Conservation (phyloP, 2,113 vertebrate species). For the Saimiri boliviensis region DNA sequence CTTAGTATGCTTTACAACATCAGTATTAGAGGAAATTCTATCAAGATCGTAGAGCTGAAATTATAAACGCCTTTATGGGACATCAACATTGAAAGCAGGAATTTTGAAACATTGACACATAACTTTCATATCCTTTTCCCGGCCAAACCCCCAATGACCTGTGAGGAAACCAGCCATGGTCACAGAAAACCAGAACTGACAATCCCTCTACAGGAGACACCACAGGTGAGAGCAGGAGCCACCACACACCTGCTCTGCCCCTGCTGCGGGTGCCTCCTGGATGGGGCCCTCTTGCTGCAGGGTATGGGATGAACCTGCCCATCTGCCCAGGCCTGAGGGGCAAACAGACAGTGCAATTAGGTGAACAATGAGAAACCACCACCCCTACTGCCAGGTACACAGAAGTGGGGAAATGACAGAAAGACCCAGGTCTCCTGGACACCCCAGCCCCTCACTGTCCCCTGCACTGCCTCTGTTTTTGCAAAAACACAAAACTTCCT, state of each 20-base stretch:
- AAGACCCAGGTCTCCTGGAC: neutral
- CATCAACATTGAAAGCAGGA: neutral
- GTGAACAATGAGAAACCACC: neutral
- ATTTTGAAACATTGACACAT: neutral
- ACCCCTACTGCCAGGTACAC: accelerated
- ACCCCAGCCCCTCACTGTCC: neutral
- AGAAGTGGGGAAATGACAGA: neutral
- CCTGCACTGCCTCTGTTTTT: neutral
- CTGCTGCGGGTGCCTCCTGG: neutral
- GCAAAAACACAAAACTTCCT: neutral
- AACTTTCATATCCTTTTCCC: neutral
- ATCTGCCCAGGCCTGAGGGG: neutral
- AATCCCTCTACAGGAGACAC: neutral
- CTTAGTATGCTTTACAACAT: too few relatives aligned
- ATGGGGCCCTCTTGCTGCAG: neutral
- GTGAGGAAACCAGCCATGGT: neutral
- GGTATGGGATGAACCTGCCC: neutral
- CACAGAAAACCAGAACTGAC: neutral
- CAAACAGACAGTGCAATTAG: neutral
- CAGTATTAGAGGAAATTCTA: neutral
- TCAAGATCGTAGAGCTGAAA: neutral
- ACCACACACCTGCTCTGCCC: neutral
- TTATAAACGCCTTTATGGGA: neutral
- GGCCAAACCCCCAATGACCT: neutral
- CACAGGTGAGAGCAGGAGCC: neutral